Base-by-base conservation (phyloP, 37 sponge, comb jelly and placozoan genomes). In the Tethya wilhelma region DNA sequence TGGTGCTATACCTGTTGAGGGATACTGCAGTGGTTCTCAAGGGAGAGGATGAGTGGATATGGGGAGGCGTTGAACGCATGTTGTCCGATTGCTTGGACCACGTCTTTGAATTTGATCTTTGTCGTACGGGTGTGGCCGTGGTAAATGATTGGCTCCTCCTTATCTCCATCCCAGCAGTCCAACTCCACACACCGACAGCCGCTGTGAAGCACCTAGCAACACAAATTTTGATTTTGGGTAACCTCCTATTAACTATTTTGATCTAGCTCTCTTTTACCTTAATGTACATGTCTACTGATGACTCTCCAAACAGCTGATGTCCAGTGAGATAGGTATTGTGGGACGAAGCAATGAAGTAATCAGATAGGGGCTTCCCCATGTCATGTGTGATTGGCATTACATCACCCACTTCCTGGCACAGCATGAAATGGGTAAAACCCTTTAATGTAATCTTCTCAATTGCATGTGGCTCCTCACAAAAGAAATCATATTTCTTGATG, bases 151-250 rank as follows among this genome's bases (percentile, higher is more conserved):
- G 98, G 98, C 11, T 92, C 93, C 29, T 83, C 91, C 44, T 93
- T 82, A 22, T 90, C 91, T 4, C 98, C 98, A 88, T 98, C 94
- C 98, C 97, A 96, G 43, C 93, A 91, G 69, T 95, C 96, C 84
- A 93, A 19, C 14, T 49, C 14, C 53, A 49, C 64, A 69, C 87
- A 87, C 41, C 87, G 64, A 56, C 87, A 87, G 6, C 87, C 87
- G 1, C 67, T 43, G 23, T 25, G 71, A 33, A 86, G 67, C 4
- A 86, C 73, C 87, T 86, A 38, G 59, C 72, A 92, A 55, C 67
- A 96, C 69, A 14, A 57, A 69, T n/a, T n/a, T n/a, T n/a, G n/a
- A n/a, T n/a, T n/a, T n/a, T n/a, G n/a, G n/a, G n/a, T n/a, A n/a
- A n/a, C n/a, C n/a, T n/a, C n/a, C n/a, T n/a, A n/a, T n/a, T n/a